phyloP scores from a whole-genome alignment of 2,113 vertebrate species.

The Tetrao urogallus region DNA sequence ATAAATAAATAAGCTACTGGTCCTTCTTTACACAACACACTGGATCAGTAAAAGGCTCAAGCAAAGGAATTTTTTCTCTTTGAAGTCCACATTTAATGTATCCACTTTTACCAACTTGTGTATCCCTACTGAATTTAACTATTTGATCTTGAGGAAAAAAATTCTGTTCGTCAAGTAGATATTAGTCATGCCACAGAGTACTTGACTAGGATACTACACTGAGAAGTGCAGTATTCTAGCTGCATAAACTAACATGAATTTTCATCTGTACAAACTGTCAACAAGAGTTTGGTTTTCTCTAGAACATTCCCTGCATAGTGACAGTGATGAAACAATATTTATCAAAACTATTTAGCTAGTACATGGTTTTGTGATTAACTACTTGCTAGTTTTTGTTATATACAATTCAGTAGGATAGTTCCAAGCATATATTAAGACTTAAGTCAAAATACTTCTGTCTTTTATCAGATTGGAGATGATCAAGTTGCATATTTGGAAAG shows the following conservation, averaged over 20 bases:
- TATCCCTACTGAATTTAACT: not conserved
- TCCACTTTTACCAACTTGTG: not conserved
- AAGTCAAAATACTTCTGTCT: not conserved
- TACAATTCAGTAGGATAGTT: not conserved
- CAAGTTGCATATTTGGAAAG: not conserved
- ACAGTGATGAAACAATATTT: not conserved
- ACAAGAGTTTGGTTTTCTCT: not conserved
- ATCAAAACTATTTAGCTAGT: not conserved
- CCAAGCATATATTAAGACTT: not conserved
- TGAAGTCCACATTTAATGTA: slow-evolving; percentile 1
- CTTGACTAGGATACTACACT: not conserved
- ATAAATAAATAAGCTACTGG: not conserved
- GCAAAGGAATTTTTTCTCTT: not conserved
- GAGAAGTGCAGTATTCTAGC: not conserved
- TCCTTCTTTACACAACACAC: not conserved
- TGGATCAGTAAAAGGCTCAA: not conserved
- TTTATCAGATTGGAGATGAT: not conserved
- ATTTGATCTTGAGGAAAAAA: not conserved
- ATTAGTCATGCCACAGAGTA: not conserved
- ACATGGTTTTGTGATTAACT: not conserved
- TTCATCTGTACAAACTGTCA: not conserved
- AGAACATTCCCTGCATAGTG: not conserved
- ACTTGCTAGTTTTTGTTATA: not conserved
- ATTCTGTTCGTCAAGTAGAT: not conserved
- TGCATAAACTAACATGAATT: not conserved